Evolutionary conservation across 2,113 vertebrate species (phyloP).

Genomic region (Alethe castanea): DNA sequence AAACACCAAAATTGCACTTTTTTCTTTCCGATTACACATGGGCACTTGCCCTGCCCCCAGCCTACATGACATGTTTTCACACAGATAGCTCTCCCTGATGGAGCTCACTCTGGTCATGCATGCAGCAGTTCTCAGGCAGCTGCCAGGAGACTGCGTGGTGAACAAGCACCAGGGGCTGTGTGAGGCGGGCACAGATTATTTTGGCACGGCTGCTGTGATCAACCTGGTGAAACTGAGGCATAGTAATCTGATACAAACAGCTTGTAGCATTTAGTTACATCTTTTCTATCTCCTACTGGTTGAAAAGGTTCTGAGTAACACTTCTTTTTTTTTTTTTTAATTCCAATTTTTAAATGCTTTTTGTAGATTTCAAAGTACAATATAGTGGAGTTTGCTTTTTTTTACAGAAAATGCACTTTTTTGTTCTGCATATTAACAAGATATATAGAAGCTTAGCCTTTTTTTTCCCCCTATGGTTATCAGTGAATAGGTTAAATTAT

Average conservation of each 20-base stretch:
- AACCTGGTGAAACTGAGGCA: background rate
- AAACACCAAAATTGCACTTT: background rate
- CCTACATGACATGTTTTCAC: background rate
- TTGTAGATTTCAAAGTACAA: background rate
- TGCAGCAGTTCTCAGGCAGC: background rate
- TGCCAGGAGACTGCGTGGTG: background rate
- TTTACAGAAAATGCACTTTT: background rate
- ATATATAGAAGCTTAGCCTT: background rate
- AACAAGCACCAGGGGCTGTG: background rate
- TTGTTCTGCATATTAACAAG: background rate
- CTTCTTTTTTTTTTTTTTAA: background rate
- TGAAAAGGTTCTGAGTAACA: background rate
- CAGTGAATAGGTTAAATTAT: background rate
- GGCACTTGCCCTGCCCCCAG: background rate
- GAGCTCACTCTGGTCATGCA: background rate
- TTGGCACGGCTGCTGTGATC: background rate
- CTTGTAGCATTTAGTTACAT: background rate
- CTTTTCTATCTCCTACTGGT: background rate
- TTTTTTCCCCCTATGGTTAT: background rate
- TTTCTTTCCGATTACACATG: background rate
- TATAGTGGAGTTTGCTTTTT: background rate
- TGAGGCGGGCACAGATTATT: rapidly evolving
- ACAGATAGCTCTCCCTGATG: background rate
- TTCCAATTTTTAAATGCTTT: background rate
- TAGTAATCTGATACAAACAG: background rate